phyloP scores from a whole-genome alignment of 2,797 vertebrate species.

The Prunella strophiata region DNA sequence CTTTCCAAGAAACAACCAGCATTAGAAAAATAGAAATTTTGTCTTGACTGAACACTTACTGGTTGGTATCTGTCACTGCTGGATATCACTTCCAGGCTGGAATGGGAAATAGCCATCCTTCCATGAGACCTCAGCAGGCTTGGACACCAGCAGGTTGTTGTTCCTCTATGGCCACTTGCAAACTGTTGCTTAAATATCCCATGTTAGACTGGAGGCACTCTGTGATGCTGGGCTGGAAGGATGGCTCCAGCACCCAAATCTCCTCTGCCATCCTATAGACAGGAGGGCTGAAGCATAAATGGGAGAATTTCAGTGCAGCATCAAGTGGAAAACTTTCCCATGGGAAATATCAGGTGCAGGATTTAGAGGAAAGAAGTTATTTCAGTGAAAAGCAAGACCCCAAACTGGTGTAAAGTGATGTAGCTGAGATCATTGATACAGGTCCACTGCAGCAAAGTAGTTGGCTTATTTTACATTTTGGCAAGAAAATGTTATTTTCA shows the following conservation, averaged over 20 bases:
- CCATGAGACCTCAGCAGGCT: background rate
- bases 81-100: background rate
- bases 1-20: background rate
- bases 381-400: background rate
- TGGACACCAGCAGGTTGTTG: background rate
- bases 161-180: background rate
- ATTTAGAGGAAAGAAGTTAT: background rate
- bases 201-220: background rate
- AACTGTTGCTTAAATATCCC: background rate
- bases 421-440: background rate
- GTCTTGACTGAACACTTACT: background rate
- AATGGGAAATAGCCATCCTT: slow-evolving; percentile 17
- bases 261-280: background rate
- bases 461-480: background rate
- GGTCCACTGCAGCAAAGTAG: background rate
- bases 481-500: background rate
- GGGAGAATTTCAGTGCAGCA: background rate
- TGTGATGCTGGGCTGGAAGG: background rate
- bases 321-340: background rate
- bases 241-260: background rate
- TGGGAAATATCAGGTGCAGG: background rate
- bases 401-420: background rate
- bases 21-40: background rate
- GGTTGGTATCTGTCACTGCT: background rate
- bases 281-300: background rate